A percentile compares a stretch with the other conserved stretches of the same genome.
phyloP scores from a whole-genome alignment of 2,113 vertebrate genomes.

The Lophius piscatorius region DNA sequence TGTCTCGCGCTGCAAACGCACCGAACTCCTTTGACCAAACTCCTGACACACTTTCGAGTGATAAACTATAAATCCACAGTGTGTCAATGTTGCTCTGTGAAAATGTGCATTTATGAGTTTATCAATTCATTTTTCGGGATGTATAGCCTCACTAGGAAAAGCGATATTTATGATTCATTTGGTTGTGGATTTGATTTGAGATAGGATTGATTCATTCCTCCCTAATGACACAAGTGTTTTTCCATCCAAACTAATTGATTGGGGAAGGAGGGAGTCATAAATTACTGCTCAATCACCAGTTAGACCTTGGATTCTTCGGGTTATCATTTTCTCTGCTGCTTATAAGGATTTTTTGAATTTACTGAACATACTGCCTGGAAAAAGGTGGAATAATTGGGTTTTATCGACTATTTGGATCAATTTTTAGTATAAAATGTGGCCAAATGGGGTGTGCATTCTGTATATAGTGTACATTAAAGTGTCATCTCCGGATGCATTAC shows the following conservation, averaged over 20 bases:
- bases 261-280: slow-evolving; percentile 43
- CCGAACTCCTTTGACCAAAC: too few relatives aligned
- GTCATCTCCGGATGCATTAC: slow-evolving; percentile 37
- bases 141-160: slow-evolving; percentile 5
- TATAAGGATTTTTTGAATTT: neutral
- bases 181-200: slow-evolving; percentile 34
- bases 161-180: slow-evolving; percentile 41
- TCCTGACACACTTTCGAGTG: too few relatives aligned
- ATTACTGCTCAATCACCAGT: slow-evolving; percentile 48
- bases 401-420: neutral
- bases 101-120: too few relatives aligned
- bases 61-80: too few relatives aligned
- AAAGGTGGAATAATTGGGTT: neutral
- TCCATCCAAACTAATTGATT: slow-evolving; percentile 65
- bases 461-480: neutral
- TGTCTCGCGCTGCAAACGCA: too few relatives aligned
- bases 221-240: slow-evolving; percentile 27
- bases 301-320: slow-evolving; percentile 31
- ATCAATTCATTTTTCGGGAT: slow-evolving; percentile 6
- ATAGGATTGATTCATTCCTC: slow-evolving; percentile 54
- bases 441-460: neutral
- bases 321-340: slow-evolving; percentile 19
- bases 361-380: neutral
- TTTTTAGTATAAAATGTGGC: neutral
- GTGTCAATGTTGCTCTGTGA: too few relatives aligned